Base-by-base conservation (phyloP, 2,113 vertebrate species). In the Trematocara variabile region DNA sequence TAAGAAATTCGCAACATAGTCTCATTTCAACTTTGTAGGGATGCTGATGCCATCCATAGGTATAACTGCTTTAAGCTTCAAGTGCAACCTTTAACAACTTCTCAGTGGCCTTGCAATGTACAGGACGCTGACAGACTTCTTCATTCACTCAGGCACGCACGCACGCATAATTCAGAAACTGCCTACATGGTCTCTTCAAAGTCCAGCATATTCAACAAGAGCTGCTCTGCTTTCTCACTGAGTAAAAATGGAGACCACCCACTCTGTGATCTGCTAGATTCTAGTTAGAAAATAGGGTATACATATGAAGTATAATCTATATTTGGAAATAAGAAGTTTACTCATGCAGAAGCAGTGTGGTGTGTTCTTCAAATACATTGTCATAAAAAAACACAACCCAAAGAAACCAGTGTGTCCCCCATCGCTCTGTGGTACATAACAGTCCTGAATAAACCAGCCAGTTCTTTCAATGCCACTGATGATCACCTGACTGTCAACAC, bases 401-500 rank as follows among this genome's bases (percentile, higher is more conserved):
- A 33, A 80, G 1, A 68, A 60, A 58, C 8, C 11, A 5, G 2
- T 11, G 8, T 25, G 14, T 20, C 7, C 30, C 30, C 53, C 30
- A 37, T 55, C 16, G 1, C 1, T 50, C 53, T 30, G 9, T 46
- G 6, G 46, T 28, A 3, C 28, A 77, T 8, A 58, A 79, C 60
- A 73, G 37, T 16, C 68, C 52, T 33, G 58, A 83, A 34, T 80
- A 22, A 84, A 81, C 25, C 20, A 11, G 79, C 39, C 53, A 22
- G 18, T 84, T 28, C 16, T 83, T 80, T 87, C 20, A 63, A 16
- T 18, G 14, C 80, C 1, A 2, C 8, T 18, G 30, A 70, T n/a
- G 20, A 80, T 77, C 79, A 82, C 89, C 84, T 89, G 86, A 91
- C 79, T 75, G 52, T 85, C 86, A 87, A 87, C 86, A 91, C 86